Conservation (phyloP, 2,888 invertebrate species). For the Chrysotoxum bicinctum region DNA sequence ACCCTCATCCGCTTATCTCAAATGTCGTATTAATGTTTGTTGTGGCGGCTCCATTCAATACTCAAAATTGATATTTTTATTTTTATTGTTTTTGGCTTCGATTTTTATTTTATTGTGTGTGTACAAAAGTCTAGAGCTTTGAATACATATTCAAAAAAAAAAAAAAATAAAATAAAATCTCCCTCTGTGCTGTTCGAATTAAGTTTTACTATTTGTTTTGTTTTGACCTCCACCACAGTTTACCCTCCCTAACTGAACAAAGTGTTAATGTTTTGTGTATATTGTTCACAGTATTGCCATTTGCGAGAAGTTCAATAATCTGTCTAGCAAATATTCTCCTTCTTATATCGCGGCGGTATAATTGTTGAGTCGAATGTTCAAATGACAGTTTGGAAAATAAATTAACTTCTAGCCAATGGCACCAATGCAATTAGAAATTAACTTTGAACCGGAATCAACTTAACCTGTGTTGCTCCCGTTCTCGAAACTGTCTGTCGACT, state of each 20-base stretch:
- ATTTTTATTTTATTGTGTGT: slow-evolving; percentile 19
- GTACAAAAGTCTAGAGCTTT: background rate
- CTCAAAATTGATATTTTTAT: background rate
- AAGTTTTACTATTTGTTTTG: background rate
- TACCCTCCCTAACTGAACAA: background rate
- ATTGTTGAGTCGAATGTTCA: no score
- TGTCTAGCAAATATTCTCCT: background rate
- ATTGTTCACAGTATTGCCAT: background rate
- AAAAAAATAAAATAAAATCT: slow-evolving; percentile 1
- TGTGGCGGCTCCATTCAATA: slow-evolving; percentile 28
- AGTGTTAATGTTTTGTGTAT: background rate
- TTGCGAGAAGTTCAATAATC: background rate
- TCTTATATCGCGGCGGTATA: no score
- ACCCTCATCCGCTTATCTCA: background rate
- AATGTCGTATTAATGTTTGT: slow-evolving; percentile 40
- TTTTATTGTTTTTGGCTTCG: slow-evolving; percentile 1
- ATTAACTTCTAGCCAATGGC: no score
- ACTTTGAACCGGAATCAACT: no score
- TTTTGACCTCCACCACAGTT: background rate
- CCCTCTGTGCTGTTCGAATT: background rate
- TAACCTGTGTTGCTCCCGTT: no score
- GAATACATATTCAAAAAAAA: background rate
- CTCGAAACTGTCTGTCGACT: no score
- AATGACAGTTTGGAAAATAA: no score
- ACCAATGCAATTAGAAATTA: no score